Percentiles rank a stretch among this genome's conserved stretches.
These are phyloP conservation scores for Phlogophora meticulosa DNA, from an alignment of 2,888 invertebrate genomes.

Conservation along the genomic window DNA sequence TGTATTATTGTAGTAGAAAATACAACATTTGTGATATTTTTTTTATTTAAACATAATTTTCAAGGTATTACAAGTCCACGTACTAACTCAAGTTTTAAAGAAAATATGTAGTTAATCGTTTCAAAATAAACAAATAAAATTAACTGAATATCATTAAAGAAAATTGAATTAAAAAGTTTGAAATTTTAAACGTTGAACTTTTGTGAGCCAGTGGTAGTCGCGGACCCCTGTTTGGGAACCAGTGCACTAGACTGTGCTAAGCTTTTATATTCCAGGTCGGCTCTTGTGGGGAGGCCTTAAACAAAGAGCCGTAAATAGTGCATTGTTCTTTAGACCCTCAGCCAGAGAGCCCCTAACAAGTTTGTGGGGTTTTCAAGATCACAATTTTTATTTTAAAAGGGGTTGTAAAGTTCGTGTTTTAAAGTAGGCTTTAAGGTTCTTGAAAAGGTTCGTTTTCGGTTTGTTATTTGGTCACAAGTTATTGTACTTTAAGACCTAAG, in stretches of 20 bases:
- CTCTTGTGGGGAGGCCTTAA: constrained; percentile 71
- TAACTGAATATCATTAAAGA: no score
- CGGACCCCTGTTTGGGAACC: no score
- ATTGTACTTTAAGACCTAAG: constrained; percentile 6
- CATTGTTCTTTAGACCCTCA: constrained; percentile 80
- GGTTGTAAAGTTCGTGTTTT: constrained; percentile 50
- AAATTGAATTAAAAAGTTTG: no score
- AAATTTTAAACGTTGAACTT: no score
- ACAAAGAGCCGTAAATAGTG: constrained; percentile 87
- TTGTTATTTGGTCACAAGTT: constrained; percentile 22
- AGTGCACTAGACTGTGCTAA: constrained; percentile 46
- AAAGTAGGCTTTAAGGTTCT: constrained; percentile 40
- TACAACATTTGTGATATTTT: no score
- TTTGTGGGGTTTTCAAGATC: constrained; percentile 77
- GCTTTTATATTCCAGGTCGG: constrained; percentile 65
- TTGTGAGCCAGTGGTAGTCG: no score
- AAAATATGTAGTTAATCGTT: no score
- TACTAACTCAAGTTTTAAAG: no score
- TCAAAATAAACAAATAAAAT: no score
- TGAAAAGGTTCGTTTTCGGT: constrained; percentile 36
- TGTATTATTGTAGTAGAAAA: no score
- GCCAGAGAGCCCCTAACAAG: constrained; percentile 76
- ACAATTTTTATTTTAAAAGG: constrained; percentile 62
- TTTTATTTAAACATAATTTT: no score
- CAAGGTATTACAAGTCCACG: no score